Evolutionary conservation across 2,113 vertebrate genomes (phyloP), one percentile per base, ranked within the genome.

Genomic region (Hemiscyllium ocellatum): DNA sequence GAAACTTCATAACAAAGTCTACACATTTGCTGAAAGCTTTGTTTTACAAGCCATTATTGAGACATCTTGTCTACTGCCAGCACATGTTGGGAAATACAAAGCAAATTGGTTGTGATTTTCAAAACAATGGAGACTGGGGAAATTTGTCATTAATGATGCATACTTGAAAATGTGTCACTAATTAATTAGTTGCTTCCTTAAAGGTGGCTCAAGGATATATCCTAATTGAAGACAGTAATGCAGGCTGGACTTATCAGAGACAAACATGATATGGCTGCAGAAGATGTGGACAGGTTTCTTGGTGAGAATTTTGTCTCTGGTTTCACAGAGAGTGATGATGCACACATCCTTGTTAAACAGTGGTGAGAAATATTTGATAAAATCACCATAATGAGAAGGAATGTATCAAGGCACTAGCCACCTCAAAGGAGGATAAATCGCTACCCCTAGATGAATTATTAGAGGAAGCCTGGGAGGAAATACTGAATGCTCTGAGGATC

Each of bases 161-260:
- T 19, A 61, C 87, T 90, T 20, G 33, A 66, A 91, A 66, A 91
- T 2, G n/a, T 91, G 33, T 61, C 19, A 61, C 61, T 4, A 10
- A 68, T 66, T 66, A 93, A 66, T 91, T 65, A 91, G 87, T n/a
- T 56, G 33, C 29, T 91, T 91, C 89, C 61, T 68, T 93, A 93
- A 66, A 68, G 8, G 22, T 93, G 89, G n/a, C 19, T 8, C 19
- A 89, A 37, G 10, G 56, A 68, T 37, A 6, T 66, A 66, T 93
- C 66, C 68, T 93, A 68, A 66, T 22, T 65, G 52, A 90, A 33
- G 15, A 90, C 33, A 80, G n/a, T 83, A 83, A 47, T 17, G 61
- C 87, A 29, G 94, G 26, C 12, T 10, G 56, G 56, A 12, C 56
- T 61, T 61, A 61, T 61, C 56, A 61, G 56, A 61, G 56, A 61